Conservation (phyloP, 2,797 vertebrate species). For the Tapera naevia region DNA sequence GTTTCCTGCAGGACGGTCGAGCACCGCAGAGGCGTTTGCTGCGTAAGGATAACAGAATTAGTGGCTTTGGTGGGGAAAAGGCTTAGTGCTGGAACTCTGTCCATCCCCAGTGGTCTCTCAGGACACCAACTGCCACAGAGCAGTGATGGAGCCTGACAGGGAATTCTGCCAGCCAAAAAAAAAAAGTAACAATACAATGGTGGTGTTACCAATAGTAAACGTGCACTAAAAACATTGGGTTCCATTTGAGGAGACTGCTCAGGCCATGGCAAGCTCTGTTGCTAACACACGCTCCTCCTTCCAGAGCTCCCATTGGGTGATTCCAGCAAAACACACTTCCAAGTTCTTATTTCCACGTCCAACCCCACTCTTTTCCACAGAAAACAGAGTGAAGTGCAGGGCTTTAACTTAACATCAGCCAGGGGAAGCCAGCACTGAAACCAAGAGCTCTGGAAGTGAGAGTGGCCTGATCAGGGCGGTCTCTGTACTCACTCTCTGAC, state of each 20-base stretch:
- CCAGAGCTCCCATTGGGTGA: not conserved
- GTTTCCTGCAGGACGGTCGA: conserved; percentile 42
- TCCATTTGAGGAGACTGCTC: not conserved
- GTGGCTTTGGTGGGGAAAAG: not conserved
- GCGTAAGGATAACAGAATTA: not conserved
- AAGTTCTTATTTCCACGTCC: not conserved
- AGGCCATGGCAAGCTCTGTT: accelerated
- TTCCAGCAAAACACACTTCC: not conserved
- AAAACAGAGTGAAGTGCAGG: not conserved
- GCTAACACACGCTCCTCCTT: not conserved
- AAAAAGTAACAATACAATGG: not conserved
- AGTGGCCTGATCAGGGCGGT: accelerated
- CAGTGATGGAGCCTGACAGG: not conserved
- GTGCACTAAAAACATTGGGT: not conserved
- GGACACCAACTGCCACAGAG: not conserved
- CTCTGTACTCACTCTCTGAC: conserved; percentile 72
- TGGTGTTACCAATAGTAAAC: not conserved
- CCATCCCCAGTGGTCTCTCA: not conserved
- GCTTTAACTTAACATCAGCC: not conserved
- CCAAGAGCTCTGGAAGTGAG: not conserved
- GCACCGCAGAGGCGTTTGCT: conserved; percentile 42
- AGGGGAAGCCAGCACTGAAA: not conserved
- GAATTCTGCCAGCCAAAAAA: not conserved
- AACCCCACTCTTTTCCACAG: not conserved
- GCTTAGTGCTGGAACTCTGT: not conserved